A percentile compares a stretch with the other conserved stretches of the same genome.
These are phyloP conservation scores for Odontamblyopus rebecca DNA, from an alignment of 2,797 vertebrate genomes.

Conservation along the genomic window DNA sequence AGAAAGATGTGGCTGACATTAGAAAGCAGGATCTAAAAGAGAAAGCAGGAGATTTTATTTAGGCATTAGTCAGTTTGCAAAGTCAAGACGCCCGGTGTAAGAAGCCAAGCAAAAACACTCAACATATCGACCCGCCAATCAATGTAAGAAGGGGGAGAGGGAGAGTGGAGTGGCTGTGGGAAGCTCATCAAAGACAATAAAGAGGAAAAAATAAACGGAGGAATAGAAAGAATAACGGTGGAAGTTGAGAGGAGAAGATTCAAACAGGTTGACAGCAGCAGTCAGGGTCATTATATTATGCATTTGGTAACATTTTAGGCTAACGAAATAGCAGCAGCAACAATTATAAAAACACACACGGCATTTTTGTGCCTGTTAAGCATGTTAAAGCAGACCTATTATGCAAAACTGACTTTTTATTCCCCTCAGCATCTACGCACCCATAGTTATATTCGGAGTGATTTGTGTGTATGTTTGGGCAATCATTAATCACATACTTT, in stretches of 20 bases:
- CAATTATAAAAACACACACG: too few relatives aligned
- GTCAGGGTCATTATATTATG: background rate
- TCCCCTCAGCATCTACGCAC: too few relatives aligned
- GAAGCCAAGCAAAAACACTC: constrained; percentile 62
- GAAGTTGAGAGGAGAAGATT: constrained; percentile 6
- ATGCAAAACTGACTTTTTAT: too few relatives aligned
- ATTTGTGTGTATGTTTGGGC: too few relatives aligned
- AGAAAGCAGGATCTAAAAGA: constrained; percentile 47
- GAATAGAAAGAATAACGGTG: constrained; percentile 58
- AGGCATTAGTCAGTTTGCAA: constrained; percentile 61
- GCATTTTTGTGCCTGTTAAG: background rate
- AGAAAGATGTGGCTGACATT: constrained; percentile 38
- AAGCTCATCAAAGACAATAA: constrained; percentile 65
- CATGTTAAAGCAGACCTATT: too few relatives aligned
- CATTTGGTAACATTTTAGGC: background rate
- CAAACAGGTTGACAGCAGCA: background rate
- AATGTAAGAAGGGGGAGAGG: constrained; percentile 57
- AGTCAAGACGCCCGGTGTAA: constrained; percentile 52
- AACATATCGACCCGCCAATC: constrained; percentile 73
- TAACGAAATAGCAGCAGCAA: background rate
- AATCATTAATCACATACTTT: too few relatives aligned
- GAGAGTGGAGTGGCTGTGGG: constrained; percentile 46
- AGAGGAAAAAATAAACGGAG: constrained; percentile 35
- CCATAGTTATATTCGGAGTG: too few relatives aligned
- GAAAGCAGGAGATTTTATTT: constrained; percentile 45